Base-by-base conservation (phyloP, 2,888 invertebrate genomes). In the Perdita meconis region DNA sequence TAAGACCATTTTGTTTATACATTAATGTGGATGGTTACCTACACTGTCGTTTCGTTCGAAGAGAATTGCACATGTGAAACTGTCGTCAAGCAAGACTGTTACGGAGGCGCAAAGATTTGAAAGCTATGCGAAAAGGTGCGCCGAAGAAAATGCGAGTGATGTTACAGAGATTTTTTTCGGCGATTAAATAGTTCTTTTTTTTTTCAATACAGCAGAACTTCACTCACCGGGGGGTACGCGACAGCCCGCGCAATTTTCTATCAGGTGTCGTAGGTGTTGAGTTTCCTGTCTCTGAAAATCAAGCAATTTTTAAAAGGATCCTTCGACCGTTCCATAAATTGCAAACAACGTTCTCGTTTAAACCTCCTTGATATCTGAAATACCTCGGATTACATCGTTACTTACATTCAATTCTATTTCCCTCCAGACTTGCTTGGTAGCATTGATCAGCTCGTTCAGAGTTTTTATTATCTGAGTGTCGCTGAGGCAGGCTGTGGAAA, bases 191-290 rank as follows among this genome's bases (percentile, higher is more conserved):
- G 16, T 63, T 16, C 10, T 47, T 19, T 10, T 19, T 16, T 16
- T 12, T 77, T 77, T 78, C 72, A 69, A 67, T 81, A 80, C 79
- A 76, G 70, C 69, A 51, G 50, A 65, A 82, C 78, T 80, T 85
- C 85, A 84, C 85, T 86, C 84, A 85, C 85, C 85, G 63, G 50
- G 24, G 36, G 65, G 63, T 61, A 38, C 51, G n/a, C 60, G 94
- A 92, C 96, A 96, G 72, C 95, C 94, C 84, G 96, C 96, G 91
- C 98, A 98, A 86, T 96, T 95, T 87, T 96, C 96, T 77, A 98
- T 93, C 65, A 97, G 93, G 74, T 94, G 94, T 38, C 96, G 94
- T 64, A 98, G 93, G 80, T 94, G 93, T 73, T 95, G 94, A 24
- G 97, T 96, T 88, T 95, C 96, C 76, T 94, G 85, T 55, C 93